Evolutionary conservation across 1,140 invertebrate genomes (phyloP), one percentile per base, ranked within the genome.

Genomic region (Drosophila tristis): DNA sequence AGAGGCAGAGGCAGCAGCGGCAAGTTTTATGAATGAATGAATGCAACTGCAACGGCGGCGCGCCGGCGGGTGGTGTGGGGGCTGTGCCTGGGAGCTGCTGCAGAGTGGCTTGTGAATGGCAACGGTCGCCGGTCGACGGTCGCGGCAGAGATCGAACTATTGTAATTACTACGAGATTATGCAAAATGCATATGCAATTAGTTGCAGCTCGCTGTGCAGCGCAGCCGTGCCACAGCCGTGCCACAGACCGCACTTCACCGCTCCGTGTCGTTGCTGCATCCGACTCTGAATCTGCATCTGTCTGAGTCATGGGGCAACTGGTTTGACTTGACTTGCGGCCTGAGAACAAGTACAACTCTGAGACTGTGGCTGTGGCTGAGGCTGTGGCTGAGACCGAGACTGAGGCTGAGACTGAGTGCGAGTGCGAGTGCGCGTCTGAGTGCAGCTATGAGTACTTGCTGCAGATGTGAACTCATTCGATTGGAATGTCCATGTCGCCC

Each of bases 111-210:
- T 74, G 71, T 90, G 84, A 89, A 89, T 82, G 79, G 84, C 84
- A 51, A 64, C 67, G 74, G 62, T 68, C 61, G 57, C 59, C 20
- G 68, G 42, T 50, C 20, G 49, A 16, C 16, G 16, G 16, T 16
- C 16, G 16, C 48, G 62, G 16, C 59, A 82, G 66, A 82, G 68
- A 80, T 89, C 84, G 84, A 89, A 90, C 71, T 89, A 89, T 89
- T 90, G 85, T 89, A 89, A 89, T 89, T 87, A 89, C 78, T 82
- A 84, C 74, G 75, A 82, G 79, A 87, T 89, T 89, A 87, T 87
- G 84, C 84, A 87, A 90, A 87, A 89, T 84, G 84, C 79, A 87
- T 89, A 77, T 87, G 84, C 84, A 87, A 87, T 87, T 87, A 87
- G 84, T 89, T 78, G 78, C 64, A 75, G 56, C 42, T 61, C 5